Evolutionary conservation across 2,797 vertebrate species (phyloP), one percentile per base, ranked within the genome.

Genomic region (Catharus ustulatus): DNA sequence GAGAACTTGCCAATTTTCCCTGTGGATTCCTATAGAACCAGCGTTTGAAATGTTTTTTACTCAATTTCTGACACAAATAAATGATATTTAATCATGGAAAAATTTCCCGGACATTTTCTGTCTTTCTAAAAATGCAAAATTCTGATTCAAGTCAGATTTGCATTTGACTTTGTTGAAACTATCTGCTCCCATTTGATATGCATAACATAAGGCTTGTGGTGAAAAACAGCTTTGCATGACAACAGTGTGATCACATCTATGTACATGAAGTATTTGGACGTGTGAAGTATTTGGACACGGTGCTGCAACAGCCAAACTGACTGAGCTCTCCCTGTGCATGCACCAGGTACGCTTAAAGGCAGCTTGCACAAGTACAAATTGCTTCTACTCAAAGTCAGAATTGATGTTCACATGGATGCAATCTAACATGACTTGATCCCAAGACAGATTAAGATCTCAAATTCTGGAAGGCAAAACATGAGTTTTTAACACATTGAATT

Each of bases 61-160:
- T 54, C 15, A 2, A 46, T 69, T 87, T 91, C 30, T 72, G 40
- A 75, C 54, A 74, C n/a, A 88, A 90, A 62, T 52, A 92, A 87
- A 86, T 42, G 18, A 46, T 36, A 84, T 20, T 27, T 89, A 45
- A 30, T 80, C 7, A 64, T 22, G 5, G 29, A 43, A 81, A 71
- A 4, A 11, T 14, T 42, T 59, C 78, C 21, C 40, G 55, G 20
- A 73, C 12, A 40, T 57, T 68, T 79, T n/a, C n/a, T 48, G 2
- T 55, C 58, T 64, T 81, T 54, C 16, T 63, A n/a, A 81, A 95
- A 79, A 11, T 4, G 24, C 0, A 0, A 61, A 79, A 54, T 82
- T 49, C 32, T 81, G 42, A n/a, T 52, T 51, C 45, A 78, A 93
- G 27, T 12, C n/a, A 52, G 57, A 63, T 21, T 89, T 63, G 29